These are phyloP conservation scores for Morelia viridis DNA, from an alignment of 2,797 vertebrate genomes.

Conservation along the genomic window DNA sequence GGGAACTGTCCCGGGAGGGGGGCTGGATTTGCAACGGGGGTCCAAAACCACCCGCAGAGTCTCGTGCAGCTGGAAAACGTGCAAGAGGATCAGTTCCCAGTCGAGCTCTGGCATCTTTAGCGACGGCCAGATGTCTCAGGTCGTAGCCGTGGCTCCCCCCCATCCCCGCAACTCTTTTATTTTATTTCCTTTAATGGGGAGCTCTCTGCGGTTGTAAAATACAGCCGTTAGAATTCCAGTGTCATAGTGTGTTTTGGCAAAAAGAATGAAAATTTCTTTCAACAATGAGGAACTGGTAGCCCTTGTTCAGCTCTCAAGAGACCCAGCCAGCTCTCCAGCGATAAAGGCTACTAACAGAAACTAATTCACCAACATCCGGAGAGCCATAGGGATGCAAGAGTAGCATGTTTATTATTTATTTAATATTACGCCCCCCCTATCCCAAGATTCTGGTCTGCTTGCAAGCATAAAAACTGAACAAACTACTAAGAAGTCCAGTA, in stretches of 20 bases:
- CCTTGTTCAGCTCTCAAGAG: neutral
- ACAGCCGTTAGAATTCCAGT: too few relatives aligned
- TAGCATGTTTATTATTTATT: neutral
- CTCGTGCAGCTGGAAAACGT: neutral
- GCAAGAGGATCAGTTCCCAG: neutral
- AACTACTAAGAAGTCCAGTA: neutral
- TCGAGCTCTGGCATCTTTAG: neutral
- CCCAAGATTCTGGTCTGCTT: neutral
- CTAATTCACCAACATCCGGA: neutral
- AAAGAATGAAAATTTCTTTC: too few relatives aligned
- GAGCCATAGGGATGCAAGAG: neutral
- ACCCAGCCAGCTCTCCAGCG: neutral
- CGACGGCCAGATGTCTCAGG: too few relatives aligned
- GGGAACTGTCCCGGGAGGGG: neutral
- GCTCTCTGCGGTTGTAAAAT: too few relatives aligned
- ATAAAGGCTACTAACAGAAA: neutral
- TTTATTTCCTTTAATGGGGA: neutral
- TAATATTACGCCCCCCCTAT: neutral
- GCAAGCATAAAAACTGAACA: neutral
- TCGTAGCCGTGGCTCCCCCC: neutral
- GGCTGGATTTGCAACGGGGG: neutral
- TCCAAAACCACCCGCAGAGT: neutral
- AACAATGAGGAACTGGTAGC: too few relatives aligned
- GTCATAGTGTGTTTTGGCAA: too few relatives aligned
- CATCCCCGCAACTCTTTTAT: neutral